phyloP scores from a whole-genome alignment of 2,113 vertebrate genomes.

The Halichoeres trimaculatus region DNA sequence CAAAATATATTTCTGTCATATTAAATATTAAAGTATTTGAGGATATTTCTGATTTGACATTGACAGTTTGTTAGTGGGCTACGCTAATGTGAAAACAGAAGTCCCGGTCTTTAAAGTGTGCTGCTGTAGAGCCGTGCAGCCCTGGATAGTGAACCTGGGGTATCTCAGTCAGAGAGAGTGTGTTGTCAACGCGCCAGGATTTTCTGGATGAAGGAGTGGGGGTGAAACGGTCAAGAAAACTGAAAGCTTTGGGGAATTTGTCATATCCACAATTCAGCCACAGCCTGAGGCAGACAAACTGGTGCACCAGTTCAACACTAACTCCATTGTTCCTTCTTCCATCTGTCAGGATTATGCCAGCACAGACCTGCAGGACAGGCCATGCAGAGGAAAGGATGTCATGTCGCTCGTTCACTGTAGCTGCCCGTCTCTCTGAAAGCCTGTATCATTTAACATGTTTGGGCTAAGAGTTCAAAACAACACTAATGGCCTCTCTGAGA shows the following conservation, averaged over 20 bases:
- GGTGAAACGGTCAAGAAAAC: constrained; percentile 34
- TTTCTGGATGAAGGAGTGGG: not conserved
- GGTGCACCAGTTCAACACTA: constrained; percentile 24
- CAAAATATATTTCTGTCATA: no score
- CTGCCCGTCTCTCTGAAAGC: constrained; percentile 45
- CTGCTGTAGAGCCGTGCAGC: not conserved
- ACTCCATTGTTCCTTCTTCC: constrained; percentile 41
- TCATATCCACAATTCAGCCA: constrained; percentile 30
- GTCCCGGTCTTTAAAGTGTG: not conserved
- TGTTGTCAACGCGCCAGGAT: constrained; percentile 4
- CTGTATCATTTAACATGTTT: constrained; percentile 72
- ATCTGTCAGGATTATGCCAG: constrained; percentile 45
- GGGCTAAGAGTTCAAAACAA: constrained; percentile 71
- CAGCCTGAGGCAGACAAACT: constrained; percentile 27
- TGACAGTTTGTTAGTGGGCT: no score
- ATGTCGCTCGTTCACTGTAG: constrained; percentile 37
- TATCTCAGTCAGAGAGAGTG: not conserved
- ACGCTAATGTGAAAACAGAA: no score
- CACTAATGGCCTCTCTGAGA: constrained; percentile 73
- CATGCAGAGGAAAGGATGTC: constrained; percentile 45
- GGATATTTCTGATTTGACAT: no score
- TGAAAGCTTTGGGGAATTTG: constrained; percentile 31
- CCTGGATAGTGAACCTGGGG: not conserved
- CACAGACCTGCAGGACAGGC: constrained; percentile 47
- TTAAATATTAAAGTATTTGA: no score